Percentiles rank a stretch among this genome's conserved stretches.
phyloP scores from a whole-genome alignment of 1,140 invertebrate species.

The Chionoecetes opilio region DNA sequence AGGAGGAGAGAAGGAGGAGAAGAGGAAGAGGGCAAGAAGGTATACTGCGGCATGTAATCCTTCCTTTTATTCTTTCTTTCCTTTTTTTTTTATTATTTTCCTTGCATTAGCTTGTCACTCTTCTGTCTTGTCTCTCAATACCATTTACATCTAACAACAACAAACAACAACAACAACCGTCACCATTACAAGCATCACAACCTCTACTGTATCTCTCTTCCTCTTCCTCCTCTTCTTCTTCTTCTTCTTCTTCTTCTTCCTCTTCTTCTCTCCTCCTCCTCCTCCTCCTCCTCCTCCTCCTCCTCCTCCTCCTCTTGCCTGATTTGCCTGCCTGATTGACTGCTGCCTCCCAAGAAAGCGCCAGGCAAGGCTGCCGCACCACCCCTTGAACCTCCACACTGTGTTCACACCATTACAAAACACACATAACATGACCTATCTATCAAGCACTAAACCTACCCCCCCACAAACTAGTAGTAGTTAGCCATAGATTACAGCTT shows the following conservation, averaged over 20 bases:
- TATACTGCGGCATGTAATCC: not conserved
- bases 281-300: not conserved
- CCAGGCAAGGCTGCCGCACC: no score
- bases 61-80: constrained; percentile 19
- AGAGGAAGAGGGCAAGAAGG: not conserved
- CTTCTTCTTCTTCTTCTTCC: not conserved
- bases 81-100: not conserved
- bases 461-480: no score
- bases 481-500: no score
- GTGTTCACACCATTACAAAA: no score
- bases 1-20: not conserved
- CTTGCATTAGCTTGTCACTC: not conserved
- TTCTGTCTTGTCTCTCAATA: not conserved
- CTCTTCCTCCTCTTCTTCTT: not conserved
- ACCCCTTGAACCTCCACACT: no score
- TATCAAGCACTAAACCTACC: no score
- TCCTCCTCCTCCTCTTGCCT: not conserved
- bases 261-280: not conserved
- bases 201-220: constrained; percentile 1
- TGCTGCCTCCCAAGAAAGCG: no score
- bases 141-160: not conserved
- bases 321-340: not conserved
- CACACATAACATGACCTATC: no score
- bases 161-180: no score
- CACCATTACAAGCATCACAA: no score